Evolutionary conservation across 2,797 vertebrate species (phyloP), one percentile per base, ranked within the genome.

Genomic region (Anas bahamensis): DNA sequence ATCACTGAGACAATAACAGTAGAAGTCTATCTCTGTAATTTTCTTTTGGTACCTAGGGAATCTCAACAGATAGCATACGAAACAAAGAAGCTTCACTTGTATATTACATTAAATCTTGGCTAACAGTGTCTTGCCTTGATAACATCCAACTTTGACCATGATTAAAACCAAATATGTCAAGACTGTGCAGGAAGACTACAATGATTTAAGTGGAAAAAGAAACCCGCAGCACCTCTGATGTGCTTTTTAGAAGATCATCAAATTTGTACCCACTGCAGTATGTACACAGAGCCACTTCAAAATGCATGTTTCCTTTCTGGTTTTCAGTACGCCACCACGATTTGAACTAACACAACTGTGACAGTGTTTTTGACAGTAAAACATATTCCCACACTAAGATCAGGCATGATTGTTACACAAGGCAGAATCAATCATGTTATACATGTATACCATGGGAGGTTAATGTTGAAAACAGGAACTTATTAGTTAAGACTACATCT

Each of bases 1-100:
- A 98, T 98, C 98, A 98, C 98, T 97, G 98, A 98, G 98, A 98
- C 96, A 97, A 96, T 91, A 97, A 97, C 92, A 97, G 93, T 75
- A 95, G 91, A 90, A 93, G 91, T 95, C 94, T 95, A 94, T 90
- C 95, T 90, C 91, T 87, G 89, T 84, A 93, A 93, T 95, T 97
- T 97, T 97, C 96, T 96, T 92, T 93, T 60, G 89, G 95, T 92
- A 95, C 86, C 91, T 69, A 92, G 93, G 95, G 96, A 97, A 94
- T 86, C 71, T 68, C 91, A 95, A 79, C 80, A 97, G 94, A 97
- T 56, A 93, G 94, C 28, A 10, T 59, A 97, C 3, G 39, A 93
- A 97, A 97, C 82, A 94, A 93, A 96, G 93, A 91, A 94, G 56
- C 81, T 90, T 94, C 92, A 76, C 74, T 94, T 89, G 64, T 86